Conservation (phyloP, 2,113 vertebrate species). For the Otolemur garnettii region DNA sequence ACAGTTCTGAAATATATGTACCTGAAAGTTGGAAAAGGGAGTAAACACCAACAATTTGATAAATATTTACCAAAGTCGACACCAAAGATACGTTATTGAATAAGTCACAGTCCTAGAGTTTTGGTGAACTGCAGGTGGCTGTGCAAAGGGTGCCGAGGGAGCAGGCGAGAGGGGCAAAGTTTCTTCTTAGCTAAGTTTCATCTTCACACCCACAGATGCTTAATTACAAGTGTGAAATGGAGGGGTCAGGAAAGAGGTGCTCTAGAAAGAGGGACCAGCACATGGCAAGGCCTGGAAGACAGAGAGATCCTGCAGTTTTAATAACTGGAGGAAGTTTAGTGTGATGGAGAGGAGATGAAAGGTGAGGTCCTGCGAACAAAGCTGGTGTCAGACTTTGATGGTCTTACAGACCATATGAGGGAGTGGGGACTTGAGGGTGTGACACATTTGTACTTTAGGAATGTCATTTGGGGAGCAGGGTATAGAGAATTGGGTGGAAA, state of each 20-base stretch:
- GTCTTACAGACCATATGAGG: neutral
- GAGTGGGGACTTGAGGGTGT: neutral
- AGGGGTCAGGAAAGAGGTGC: neutral
- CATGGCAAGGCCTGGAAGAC: neutral
- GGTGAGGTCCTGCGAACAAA: neutral
- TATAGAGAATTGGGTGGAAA: neutral
- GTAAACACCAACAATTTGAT: neutral
- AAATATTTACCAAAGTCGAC: conserved; percentile 1
- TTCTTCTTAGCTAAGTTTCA: conserved; percentile 5
- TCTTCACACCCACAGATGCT: neutral
- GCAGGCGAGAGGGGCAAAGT: neutral
- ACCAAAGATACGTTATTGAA: conserved; percentile 1
- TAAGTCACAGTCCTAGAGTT: conserved; percentile 5
- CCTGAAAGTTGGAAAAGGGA: neutral
- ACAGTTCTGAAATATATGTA: neutral
- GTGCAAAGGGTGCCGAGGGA: neutral
- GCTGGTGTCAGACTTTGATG: neutral
- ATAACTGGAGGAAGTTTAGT: neutral
- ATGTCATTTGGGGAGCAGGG: neutral
- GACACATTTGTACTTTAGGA: neutral
- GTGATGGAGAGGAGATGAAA: neutral
- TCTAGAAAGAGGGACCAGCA: neutral
- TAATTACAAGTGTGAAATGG: neutral
- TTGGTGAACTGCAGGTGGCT: neutral
- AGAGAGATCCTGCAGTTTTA: neutral